These are phyloP conservation scores for Tauraco hartlaubi DNA, from an alignment of 2,797 vertebrate genomes.

Conservation along the genomic window DNA sequence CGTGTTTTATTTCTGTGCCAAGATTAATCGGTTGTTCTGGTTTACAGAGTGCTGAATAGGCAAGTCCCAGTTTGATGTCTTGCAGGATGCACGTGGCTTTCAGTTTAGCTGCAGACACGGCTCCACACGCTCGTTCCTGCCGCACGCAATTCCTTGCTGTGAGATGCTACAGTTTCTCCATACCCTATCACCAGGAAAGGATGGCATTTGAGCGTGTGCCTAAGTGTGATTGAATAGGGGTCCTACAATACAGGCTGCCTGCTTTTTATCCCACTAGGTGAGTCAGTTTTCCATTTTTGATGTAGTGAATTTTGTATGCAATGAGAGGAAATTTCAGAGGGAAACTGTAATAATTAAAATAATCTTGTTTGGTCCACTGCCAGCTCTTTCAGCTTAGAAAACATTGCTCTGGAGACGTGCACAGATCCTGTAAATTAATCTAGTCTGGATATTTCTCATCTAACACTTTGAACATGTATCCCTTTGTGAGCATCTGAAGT, in stretches of 20 bases:
- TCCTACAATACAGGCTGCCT: neutral
- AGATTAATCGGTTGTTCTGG: neutral
- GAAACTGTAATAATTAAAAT: conserved; percentile 17
- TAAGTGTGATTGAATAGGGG: neutral
- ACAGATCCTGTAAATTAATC: conserved; percentile 22
- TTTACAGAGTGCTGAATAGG: neutral
- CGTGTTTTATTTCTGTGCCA: neutral
- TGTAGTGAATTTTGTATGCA: neutral
- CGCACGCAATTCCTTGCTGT: neutral
- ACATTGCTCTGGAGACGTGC: conserved; percentile 4
- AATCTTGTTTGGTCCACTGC: neutral
- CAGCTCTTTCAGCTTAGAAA: conserved; percentile 32
- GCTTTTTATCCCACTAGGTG: neutral
- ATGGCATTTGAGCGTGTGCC: neutral
- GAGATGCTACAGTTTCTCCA: neutral
- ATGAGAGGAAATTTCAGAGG: neutral
- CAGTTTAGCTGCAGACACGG: neutral
- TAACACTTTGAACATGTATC: neutral
- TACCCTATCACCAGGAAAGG: neutral
- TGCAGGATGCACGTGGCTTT: neutral
- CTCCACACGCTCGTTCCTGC: neutral
- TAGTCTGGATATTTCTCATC: neutral
- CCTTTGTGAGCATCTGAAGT: neutral
- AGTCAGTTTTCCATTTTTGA: neutral
- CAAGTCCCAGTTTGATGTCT: neutral